Evolutionary conservation across 1,140 invertebrate genomes (phyloP).

Genomic region (Onthophagus taurus): DNA sequence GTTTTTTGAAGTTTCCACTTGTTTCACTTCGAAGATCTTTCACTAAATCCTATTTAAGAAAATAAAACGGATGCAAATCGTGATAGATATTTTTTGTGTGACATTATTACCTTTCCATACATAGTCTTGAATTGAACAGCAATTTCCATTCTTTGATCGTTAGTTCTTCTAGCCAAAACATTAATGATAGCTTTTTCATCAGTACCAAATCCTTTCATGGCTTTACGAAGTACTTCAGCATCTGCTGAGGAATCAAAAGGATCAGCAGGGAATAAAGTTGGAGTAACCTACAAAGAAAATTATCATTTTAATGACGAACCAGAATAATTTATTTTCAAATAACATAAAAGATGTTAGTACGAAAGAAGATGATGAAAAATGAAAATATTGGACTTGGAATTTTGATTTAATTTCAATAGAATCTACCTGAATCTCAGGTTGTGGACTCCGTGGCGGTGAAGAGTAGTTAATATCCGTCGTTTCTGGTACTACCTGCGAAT

Average conservation of each 20-base stretch:
- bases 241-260: conserved; percentile 63
- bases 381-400: background rate
- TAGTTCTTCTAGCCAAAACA: conserved; percentile 59
- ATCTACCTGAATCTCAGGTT: no score
- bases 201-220: conserved; percentile 77
- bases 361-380: background rate
- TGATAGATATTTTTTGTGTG: conserved; percentile 7
- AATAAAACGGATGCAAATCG: conserved; percentile 12
- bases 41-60: conserved; percentile 83
- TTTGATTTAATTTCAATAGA: no score
- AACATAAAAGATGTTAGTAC: background rate
- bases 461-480: no score
- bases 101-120: conserved; percentile 60
- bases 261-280: conserved; percentile 54
- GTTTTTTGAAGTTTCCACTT: conserved; percentile 82
- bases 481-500: no score
- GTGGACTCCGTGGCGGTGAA: no score
- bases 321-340: background rate
- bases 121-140: conserved; percentile 67
- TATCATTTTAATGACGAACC: no score
- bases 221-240: conserved; percentile 64
- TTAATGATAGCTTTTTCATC: conserved; percentile 76
- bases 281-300: conserved; percentile 43
- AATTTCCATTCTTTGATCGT: conserved; percentile 64
- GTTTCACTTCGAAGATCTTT: conserved; percentile 85